Evolutionary conservation across 92 coral and sea anemone species (phyloP), one percentile per base, ranked within the genome.

Genomic region (Palythoa grandiflora): DNA sequence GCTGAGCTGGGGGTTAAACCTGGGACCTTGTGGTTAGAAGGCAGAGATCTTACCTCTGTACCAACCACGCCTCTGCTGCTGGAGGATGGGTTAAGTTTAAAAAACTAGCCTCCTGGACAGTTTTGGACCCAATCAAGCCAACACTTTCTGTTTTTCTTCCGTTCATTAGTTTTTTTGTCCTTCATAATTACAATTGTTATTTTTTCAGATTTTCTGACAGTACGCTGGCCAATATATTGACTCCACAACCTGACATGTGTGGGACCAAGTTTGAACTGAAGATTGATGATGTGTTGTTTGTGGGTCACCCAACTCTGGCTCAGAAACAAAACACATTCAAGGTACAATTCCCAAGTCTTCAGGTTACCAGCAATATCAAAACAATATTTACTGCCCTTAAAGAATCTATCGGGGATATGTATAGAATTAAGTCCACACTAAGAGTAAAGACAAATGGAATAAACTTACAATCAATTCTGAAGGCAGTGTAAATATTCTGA

Each of bases 221-320:
- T 83, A 97, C 97, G 1, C 95, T 97, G 73, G 99, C 98, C 37
- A 97, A 97, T 61, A 95, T 97, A 57, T 87, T 97, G 71, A 95
- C 99, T 14, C 99, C 99, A 7, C 92, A 94, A n/a, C 92, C 94
- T 50, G 92, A 95, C 76, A 87, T 96, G 15, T 95, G 98, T 91
- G 98, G 96, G 2, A 91, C 89, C 72, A 95, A 92, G 87, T 97
- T 97, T 95, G 98, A 95, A 79, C 91, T 97, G 38, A 95, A 96
- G 84, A 93, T 97, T 86, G 99, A 95, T 44, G 96, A 97, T 84
- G 98, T 97, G 1, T 59, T 97, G 80, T 97, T 97, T 91, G 97
- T 97, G 84, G 99, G 99, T 12, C 98, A 97, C 91, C 98, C 99
- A 40, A 91, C 85, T 44, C 90, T 92, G 44, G 93, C 94, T 52